Percentiles rank a stretch among this genome's conserved stretches.
Evolutionary conservation across 2,888 invertebrate genomes (phyloP).

Genomic region (Mesoligia furuncula): DNA sequence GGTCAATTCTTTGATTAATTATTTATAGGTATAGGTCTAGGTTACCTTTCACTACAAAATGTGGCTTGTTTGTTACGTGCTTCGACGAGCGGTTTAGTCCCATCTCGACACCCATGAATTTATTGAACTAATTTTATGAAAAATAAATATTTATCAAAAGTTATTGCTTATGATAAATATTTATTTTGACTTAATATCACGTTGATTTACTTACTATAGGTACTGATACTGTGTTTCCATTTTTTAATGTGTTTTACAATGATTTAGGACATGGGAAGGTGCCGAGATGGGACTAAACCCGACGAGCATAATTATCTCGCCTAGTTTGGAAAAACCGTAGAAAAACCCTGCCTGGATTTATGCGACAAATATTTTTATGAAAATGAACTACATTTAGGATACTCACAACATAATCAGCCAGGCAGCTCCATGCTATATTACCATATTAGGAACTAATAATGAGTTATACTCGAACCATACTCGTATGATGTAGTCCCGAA

Average conservation of each 20-base stretch:
- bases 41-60: conserved; percentile 24
- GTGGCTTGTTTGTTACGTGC: background rate
- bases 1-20: background rate
- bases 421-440: background rate
- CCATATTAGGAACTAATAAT: conserved; percentile 25
- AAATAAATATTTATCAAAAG: too few relatives aligned
- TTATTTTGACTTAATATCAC: too few relatives aligned
- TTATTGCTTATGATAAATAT: too few relatives aligned
- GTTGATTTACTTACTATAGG: too few relatives aligned
- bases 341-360: conserved; percentile 19
- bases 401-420: background rate
- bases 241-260: too few relatives aligned
- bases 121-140: too few relatives aligned
- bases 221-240: too few relatives aligned
- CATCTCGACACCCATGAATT: too few relatives aligned
- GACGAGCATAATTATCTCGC: background rate
- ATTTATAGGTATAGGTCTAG: background rate
- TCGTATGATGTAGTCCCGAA: background rate
- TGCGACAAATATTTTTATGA: conserved; percentile 16
- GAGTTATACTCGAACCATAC: background rate
- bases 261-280: too few relatives aligned
- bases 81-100: background rate
- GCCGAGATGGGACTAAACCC: too few relatives aligned
- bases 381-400: background rate
- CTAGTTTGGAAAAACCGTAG: conserved; percentile 38